Conservation (phyloP, 2,888 invertebrate species). For the Psococerastis gibbosa region DNA sequence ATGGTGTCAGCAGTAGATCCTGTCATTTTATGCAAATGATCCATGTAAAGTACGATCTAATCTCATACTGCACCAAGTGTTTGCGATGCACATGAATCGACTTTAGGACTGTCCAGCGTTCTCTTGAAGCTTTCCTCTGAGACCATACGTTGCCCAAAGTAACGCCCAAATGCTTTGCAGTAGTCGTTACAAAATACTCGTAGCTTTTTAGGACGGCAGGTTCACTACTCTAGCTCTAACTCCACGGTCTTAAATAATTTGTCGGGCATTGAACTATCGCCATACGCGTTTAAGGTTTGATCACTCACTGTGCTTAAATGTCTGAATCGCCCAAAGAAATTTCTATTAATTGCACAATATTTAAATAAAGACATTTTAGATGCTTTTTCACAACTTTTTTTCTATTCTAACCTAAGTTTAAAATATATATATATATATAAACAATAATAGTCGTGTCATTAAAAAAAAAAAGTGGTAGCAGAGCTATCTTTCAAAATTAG, state of each 20-base stretch:
- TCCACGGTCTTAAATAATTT: constrained; percentile 67
- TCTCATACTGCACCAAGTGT: constrained; percentile 89
- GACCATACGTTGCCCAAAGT: constrained; percentile 41
- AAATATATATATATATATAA: too few relatives aligned
- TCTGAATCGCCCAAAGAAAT: too few relatives aligned
- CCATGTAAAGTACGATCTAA: constrained; percentile 75
- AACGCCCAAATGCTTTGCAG: constrained; percentile 65
- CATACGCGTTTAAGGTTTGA: not conserved
- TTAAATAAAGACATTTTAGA: too few relatives aligned
- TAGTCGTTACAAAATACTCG: constrained; percentile 58
- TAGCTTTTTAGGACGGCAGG: constrained; percentile 76
- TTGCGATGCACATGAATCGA: constrained; percentile 84
- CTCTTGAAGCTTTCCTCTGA: constrained; percentile 48
- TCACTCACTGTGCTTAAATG: too few relatives aligned
- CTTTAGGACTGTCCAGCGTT: constrained; percentile 63
- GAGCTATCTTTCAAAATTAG: too few relatives aligned
- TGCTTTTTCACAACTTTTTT: too few relatives aligned
- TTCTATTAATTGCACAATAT: too few relatives aligned
- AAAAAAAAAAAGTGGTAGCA: too few relatives aligned
- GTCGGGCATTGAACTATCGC: constrained; percentile 32
- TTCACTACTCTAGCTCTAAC: constrained; percentile 77
- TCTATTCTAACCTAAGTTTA: too few relatives aligned
- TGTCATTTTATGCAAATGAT: constrained; percentile 70
- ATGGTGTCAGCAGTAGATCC: constrained; percentile 91
- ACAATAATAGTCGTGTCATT: too few relatives aligned